A percentile compares a stretch with the other conserved stretches of the same genome.
These are phyloP conservation scores for Eupsittula cactorum DNA, from an alignment of 2,113 vertebrate species.

Conservation along the genomic window DNA sequence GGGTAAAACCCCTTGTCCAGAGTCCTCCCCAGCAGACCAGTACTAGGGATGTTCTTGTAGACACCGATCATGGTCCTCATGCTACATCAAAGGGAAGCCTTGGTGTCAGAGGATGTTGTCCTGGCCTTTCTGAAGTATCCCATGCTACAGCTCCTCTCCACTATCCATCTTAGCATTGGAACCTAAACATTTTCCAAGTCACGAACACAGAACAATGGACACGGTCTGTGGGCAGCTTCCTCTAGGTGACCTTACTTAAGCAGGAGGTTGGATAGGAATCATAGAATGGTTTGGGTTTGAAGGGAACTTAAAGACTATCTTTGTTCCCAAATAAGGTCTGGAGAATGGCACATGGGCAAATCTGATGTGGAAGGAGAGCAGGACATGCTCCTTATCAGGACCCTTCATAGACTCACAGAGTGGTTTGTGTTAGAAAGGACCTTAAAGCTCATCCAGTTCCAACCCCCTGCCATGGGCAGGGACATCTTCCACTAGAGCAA, in stretches of 20 bases:
- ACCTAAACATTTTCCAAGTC: neutral
- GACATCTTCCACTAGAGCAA: neutral
- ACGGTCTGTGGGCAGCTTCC: rapidly evolving
- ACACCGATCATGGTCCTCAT: rapidly evolving
- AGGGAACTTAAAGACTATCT: neutral
- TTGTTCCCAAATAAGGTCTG: neutral
- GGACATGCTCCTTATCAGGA: neutral
- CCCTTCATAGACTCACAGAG: neutral
- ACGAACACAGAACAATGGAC: neutral
- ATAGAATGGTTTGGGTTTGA: neutral
- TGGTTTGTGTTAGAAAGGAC: neutral
- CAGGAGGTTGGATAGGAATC: neutral
- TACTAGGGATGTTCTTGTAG: rapidly evolving
- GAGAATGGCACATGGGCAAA: neutral
- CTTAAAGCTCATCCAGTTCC: neutral
- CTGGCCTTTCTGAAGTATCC: neutral
- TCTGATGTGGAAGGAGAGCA: neutral
- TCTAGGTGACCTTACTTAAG: neutral
- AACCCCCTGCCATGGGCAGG: neutral
- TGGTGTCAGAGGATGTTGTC: rapidly evolving
- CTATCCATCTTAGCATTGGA: neutral
- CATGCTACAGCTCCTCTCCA: neutral
- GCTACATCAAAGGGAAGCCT: neutral
- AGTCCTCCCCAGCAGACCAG: neutral
- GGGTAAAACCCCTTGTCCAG: neutral